Evolutionary conservation across 2,113 vertebrate species (phyloP).

Genomic region (Oryzias woworae): DNA sequence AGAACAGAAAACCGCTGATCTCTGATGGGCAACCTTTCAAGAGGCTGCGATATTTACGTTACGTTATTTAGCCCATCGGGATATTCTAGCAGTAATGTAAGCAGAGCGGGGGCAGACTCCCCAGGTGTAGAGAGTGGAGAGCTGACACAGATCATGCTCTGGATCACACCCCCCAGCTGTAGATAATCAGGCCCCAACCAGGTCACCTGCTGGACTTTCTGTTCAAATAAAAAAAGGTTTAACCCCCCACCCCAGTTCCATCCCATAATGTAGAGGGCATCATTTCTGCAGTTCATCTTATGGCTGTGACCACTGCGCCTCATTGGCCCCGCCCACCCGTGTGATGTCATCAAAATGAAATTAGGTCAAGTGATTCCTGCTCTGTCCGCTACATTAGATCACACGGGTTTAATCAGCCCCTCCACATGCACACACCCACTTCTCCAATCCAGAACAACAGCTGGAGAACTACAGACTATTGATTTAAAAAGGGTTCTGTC

Average conservation of each 20-base stretch:
- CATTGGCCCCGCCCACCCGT: not conserved
- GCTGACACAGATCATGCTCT: too few species aligned
- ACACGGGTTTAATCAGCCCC: constrained; percentile 17
- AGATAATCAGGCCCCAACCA: too few species aligned
- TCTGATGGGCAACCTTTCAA: too few species aligned
- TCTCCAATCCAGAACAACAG: constrained; percentile 15
- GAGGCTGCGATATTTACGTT: too few species aligned
- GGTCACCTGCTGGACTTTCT: not conserved
- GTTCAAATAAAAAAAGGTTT: not conserved
- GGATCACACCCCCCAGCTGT: too few species aligned
- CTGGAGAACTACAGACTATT: constrained; percentile 17
- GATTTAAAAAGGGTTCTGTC: constrained; percentile 52
- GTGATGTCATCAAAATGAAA: constrained; percentile 17
- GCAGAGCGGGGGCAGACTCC: too few species aligned
- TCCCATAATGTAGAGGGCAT: not conserved
- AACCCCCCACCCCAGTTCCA: not conserved
- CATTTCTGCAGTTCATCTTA: not conserved
- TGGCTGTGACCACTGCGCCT: not conserved
- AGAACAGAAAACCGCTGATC: too few species aligned
- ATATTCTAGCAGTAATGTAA: too few species aligned
- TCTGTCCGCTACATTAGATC: constrained; percentile 19
- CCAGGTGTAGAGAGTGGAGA: too few species aligned
- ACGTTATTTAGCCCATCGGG: too few species aligned
- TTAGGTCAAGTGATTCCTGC: not conserved
- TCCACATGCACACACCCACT: not conserved